These are phyloP conservation scores for Beaufortia kweichowensis DNA, from an alignment of 2,113 vertebrate species.

Conservation along the genomic window DNA sequence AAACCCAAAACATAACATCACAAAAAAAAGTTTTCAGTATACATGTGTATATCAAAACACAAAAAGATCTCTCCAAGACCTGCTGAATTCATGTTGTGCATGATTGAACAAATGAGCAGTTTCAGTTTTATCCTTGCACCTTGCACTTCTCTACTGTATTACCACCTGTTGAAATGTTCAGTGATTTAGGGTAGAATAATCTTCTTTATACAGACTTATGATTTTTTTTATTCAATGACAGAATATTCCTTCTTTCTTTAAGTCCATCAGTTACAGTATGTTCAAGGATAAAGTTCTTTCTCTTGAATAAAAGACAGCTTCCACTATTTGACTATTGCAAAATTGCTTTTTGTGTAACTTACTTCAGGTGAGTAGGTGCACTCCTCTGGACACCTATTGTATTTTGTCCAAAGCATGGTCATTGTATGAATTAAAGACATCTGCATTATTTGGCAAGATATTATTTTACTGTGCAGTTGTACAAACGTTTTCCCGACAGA, in stretches of 20 bases:
- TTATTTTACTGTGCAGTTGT: too few species aligned
- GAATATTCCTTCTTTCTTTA: not conserved
- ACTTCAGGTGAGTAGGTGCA: not conserved
- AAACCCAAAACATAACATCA: too few species aligned
- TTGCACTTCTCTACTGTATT: not conserved
- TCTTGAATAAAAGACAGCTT: not conserved
- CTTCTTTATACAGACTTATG: conserved; percentile 1
- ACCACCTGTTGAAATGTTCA: not conserved
- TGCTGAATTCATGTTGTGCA: not conserved
- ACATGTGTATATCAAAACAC: too few species aligned
- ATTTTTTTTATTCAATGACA: not conserved
- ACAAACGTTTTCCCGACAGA: too few species aligned
- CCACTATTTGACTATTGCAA: not conserved
- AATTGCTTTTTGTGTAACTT: not conserved
- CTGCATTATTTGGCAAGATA: too few species aligned
- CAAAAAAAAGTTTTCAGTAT: too few species aligned
- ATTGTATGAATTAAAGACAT: too few species aligned
- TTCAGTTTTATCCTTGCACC: not conserved
- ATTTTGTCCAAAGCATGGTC: conserved; percentile 3
- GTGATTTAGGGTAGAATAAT: not conserved
- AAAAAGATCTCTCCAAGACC: too few species aligned
- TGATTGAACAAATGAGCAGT: conserved; percentile 21
- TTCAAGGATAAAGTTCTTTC: not conserved
- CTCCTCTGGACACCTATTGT: not conserved
- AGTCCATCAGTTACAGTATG: not conserved